These are phyloP conservation scores for Gryllus bimaculatus DNA, from an alignment of 1,140 invertebrate species.

Conservation along the genomic window DNA sequence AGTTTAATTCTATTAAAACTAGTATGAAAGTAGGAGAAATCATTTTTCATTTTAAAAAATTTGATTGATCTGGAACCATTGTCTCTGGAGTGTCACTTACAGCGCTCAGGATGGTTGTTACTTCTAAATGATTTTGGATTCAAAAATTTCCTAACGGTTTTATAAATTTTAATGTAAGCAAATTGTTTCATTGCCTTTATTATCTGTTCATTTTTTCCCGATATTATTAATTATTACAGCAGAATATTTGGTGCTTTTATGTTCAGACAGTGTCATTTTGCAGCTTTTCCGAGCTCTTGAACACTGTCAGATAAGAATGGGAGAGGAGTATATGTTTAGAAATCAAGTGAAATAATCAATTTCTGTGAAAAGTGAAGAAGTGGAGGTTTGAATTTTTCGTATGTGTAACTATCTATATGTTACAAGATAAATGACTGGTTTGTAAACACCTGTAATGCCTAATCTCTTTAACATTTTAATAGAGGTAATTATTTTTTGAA, in stretches of 20 bases:
- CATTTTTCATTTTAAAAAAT: too few species aligned
- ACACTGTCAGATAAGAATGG: neutral
- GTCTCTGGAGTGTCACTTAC: neutral
- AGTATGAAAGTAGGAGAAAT: too few species aligned
- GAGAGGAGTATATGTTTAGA: neutral
- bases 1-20: too few species aligned
- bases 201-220: neutral
- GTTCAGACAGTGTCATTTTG: conserved; percentile 1
- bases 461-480: neutral
- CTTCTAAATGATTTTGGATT: neutral
- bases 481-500: neutral
- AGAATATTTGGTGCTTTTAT: conserved; percentile 5
- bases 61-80: neutral
- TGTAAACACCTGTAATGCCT: conserved; percentile 1
- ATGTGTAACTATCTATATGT: neutral
- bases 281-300: neutral
- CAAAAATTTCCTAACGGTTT: neutral
- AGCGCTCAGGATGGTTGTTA: neutral
- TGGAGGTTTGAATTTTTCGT: neutral
- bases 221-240: conserved; percentile 1
- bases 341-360: neutral
- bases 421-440: neutral
- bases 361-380: neutral
- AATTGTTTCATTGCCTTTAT: neutral
- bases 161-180: neutral